phyloP scores from a whole-genome alignment of 2,113 vertebrate genomes.

The Sarotherodon lohbergeri region DNA sequence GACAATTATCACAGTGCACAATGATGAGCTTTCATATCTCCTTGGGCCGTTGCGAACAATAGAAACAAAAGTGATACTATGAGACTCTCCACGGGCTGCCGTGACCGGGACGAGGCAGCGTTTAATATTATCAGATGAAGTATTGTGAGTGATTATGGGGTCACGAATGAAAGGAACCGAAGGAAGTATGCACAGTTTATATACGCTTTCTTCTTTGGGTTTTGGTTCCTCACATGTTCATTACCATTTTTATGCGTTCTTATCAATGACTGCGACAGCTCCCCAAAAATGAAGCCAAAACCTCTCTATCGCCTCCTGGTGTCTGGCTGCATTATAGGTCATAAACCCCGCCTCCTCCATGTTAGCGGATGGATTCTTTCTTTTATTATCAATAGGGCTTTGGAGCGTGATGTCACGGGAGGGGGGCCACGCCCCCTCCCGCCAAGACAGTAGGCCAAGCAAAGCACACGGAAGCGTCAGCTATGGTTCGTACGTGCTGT shows the following conservation, averaged over 20 bases:
- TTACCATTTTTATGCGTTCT: accelerated
- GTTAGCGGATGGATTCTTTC: too few species aligned
- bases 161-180: neutral
- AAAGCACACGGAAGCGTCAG: too few species aligned
- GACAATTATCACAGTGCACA: slow-evolving; percentile 18
- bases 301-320: too few species aligned
- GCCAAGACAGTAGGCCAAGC: too few species aligned
- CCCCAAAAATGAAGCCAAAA: too few species aligned
- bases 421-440: too few species aligned
- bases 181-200: neutral
- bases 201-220: neutral
- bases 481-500: too few species aligned
- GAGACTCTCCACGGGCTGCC: neutral
- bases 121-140: neutral
- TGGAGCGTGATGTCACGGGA: too few species aligned
- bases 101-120: neutral
- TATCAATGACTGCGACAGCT: too few species aligned
- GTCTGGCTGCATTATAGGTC: too few species aligned
- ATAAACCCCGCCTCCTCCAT: too few species aligned
- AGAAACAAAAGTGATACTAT: slow-evolving; percentile 4
- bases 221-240: neutral
- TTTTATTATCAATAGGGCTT: too few species aligned
- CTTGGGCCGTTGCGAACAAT: neutral
- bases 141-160: neutral
- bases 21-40: slow-evolving; percentile 34